Evolutionary conservation across 2,113 vertebrate species (phyloP), one percentile per base, ranked within the genome.

Genomic region (Gasterosteus nipponicus): DNA sequence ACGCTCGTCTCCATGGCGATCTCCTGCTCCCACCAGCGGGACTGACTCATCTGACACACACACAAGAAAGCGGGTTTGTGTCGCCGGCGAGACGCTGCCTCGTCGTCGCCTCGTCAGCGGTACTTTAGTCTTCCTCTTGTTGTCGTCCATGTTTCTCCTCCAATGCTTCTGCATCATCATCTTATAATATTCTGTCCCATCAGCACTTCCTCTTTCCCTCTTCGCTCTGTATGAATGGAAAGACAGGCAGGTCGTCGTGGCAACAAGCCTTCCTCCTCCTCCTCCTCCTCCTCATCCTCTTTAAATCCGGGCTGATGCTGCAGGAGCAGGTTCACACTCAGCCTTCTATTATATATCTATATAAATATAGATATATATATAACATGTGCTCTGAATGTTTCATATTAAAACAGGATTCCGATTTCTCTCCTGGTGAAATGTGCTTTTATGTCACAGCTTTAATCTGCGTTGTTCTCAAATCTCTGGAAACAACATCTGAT

Each of bases 11-110:
- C 84, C 42, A 91, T 89, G 22, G 88, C 29, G 33, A 92, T 92
- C 83, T 92, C 88, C 80, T 92, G 91, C 78, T 92, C 90, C 91
- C 91, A 92, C 91, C 87, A 91, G 14, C 88, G 91, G 0, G 82
- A 65, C 83, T 89, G 90, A 39, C 86, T 59, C 84, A 88, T 70
- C 91, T 92, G 73, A 56, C 38, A 69, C n/a, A 44, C 7, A 44
- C 38, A 16, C n/a, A 46, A 15, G 31, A 1, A 56, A 6, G 39
- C 18, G 22, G 7, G 9, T 2, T n/a, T 53, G 5, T 42, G 5
- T 26, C 22, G 22, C 22, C 22, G 22, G 22, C 22, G 22, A 26
- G 22, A 49, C 47, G 2, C 26, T 9, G 7, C 10, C n/a, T 47
- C 62, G 8, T 41, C 29, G n/a, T 59, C n/a, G 11, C 12, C 16